These are phyloP conservation scores for Nomada fucata DNA, from an alignment of 2,888 invertebrate genomes.

Conservation along the genomic window DNA sequence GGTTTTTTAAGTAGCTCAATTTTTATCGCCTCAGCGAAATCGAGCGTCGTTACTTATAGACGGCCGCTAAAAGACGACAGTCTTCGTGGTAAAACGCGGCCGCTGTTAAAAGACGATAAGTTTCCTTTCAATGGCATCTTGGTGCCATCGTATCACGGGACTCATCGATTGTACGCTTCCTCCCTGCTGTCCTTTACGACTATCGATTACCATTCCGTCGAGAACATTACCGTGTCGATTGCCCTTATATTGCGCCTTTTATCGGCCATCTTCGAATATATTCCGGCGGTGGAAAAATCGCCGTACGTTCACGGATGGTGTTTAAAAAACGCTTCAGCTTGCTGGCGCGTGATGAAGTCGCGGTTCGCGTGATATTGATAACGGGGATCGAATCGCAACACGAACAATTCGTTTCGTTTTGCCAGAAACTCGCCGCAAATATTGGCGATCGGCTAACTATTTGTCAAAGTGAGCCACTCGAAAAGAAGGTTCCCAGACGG, in stretches of 20 bases:
- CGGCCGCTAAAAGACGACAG: background rate
- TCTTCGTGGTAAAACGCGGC: background rate
- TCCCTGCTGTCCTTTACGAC: constrained; percentile 29
- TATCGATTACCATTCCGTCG: constrained; percentile 52
- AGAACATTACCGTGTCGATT: constrained; percentile 26
- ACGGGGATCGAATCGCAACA: background rate
- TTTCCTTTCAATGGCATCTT: background rate
- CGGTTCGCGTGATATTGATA: background rate
- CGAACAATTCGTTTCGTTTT: background rate
- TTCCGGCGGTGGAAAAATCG: constrained; percentile 1
- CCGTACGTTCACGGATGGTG: background rate
- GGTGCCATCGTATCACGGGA: constrained; percentile 7
- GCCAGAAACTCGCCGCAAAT: background rate
- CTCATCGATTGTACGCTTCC: constrained; percentile 26
- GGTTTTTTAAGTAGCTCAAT: background rate
- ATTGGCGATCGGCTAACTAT: too few relatives aligned
- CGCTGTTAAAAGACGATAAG: constrained; percentile 13
- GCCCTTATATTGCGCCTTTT: constrained; percentile 32
- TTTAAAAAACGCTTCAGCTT: constrained; percentile 1
- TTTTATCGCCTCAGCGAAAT: constrained; percentile 25
- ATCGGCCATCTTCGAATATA: constrained; percentile 14
- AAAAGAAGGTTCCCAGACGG: background rate
- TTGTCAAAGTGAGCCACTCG: too few relatives aligned
- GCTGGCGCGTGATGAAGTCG: background rate
- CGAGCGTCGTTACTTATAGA: constrained; percentile 17